Evolutionary conservation across 1,140 invertebrate species (phyloP), one percentile per base, ranked within the genome.

Genomic region (Chrysoperla carnea): DNA sequence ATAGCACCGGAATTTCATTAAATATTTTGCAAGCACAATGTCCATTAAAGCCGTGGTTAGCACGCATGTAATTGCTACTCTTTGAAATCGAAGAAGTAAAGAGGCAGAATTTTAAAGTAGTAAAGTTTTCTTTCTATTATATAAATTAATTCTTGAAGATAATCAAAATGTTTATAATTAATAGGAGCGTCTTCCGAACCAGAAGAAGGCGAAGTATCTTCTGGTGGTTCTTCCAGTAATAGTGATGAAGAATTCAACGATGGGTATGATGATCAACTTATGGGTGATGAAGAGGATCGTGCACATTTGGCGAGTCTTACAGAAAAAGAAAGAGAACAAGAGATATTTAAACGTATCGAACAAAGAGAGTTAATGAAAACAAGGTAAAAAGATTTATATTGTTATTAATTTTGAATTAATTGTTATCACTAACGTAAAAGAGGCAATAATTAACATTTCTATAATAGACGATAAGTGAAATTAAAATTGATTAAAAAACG

Each of bases 251-350:
- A 72, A 45, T 70, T 68, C 14, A 68, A 73, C 27, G 65, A 67
- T 50, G 72, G 88, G 1, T 94, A 89, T 55, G 93, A 96, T 64
- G 92, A 97, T 49, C 89, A 97, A 57, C 68, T 97, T 1, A 95
- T 97, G 80, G 91, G 92, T 1, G 93, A 97, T 66, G 91, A 88
- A 43, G 92, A 92, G 52, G 94, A 98, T 69, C 77, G 86, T 54
- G 78, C 80, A 9, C 66, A 84, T 1, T 63, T 98, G 3, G 86
- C 87, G 8, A 77, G 84, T 48, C 85, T 98, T 76, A 96, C 92
- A 0, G 93, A 97, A 56, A 95, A 93, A 56, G 93, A 98, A 60
- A 67, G 93, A 45, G 93, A 98, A 64, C 89, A 94, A 50, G 92
- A 96, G 64, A 84, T 98, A 52, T 98, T 90, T 58, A 94, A 95